These are phyloP conservation scores for Chironomus riparius DNA, from an alignment of 2,888 invertebrate species.

Conservation along the genomic window DNA sequence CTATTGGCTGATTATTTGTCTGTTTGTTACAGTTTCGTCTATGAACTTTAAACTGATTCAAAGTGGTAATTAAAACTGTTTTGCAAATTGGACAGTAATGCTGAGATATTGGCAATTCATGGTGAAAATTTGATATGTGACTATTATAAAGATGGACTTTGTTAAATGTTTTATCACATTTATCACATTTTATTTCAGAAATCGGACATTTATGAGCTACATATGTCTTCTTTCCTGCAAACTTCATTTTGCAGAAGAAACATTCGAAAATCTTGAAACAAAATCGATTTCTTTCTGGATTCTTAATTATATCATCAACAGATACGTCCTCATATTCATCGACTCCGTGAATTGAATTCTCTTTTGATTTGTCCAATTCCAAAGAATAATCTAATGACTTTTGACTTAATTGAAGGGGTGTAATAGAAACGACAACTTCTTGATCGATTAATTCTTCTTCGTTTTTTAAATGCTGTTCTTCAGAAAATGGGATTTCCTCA, in stretches of 20 bases:
- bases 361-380: too few relatives aligned
- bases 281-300: slow-evolving; percentile 10
- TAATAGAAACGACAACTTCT: not conserved
- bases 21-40: slow-evolving; percentile 10
- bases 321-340: not conserved
- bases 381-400: not conserved
- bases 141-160: slow-evolving; percentile 4
- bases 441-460: not conserved
- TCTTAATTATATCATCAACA: slow-evolving; percentile 17
- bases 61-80: not conserved
- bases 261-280: slow-evolving; percentile 20
- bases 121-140: slow-evolving; percentile 1
- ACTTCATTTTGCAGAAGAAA: slow-evolving; percentile 19
- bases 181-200: not conserved
- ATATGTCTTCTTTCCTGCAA: slow-evolving; percentile 16
- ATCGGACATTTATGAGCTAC: slow-evolving; percentile 11
- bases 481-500: not conserved
- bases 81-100: slow-evolving; percentile 19
- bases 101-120: not conserved
- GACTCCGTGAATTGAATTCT: not conserved
- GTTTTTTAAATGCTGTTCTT: not conserved
- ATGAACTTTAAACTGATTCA: slow-evolving; percentile 10
- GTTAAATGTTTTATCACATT: slow-evolving; percentile 12
- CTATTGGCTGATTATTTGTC: slow-evolving; percentile 11
- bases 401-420: not conserved